Conservation (phyloP, 2,113 vertebrate genomes). For the Spea bombifrons region DNA sequence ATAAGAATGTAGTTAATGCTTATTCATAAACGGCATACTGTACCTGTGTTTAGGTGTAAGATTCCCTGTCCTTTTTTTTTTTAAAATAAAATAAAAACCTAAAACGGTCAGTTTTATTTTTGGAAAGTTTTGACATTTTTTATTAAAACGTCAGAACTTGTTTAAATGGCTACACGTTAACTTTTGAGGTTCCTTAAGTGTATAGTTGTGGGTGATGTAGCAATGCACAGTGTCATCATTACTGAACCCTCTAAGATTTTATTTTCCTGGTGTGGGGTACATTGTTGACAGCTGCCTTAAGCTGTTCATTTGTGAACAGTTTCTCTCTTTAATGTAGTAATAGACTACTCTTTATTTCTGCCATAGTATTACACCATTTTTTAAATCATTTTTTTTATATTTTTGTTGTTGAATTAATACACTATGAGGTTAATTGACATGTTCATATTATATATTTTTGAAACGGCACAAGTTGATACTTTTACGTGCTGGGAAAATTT, state of each 20-base stretch:
- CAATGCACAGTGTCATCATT: constrained; percentile 53
- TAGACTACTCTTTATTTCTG: constrained; percentile 45
- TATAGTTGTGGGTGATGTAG: constrained; percentile 57
- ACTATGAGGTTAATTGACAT: background rate
- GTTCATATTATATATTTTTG: background rate
- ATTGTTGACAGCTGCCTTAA: constrained; percentile 62
- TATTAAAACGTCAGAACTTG: constrained; percentile 74
- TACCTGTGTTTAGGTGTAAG: constrained; percentile 72
- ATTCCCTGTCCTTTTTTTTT: constrained; percentile 64
- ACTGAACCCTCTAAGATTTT: constrained; percentile 49
- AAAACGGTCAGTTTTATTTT: constrained; percentile 70
- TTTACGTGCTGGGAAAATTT: background rate
- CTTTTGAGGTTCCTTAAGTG: constrained; percentile 66
- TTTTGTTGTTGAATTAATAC: background rate
- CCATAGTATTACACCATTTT: constrained; percentile 34
- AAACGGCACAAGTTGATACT: background rate
- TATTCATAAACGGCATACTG: constrained; percentile 73
- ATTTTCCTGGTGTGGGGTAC: constrained; percentile 54
- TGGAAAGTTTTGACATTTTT: constrained; percentile 74
- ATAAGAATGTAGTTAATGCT: constrained; percentile 83
- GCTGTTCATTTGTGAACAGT: constrained; percentile 64
- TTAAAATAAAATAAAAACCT: constrained; percentile 17
- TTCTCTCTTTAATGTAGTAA: constrained; percentile 50
- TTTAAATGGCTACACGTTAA: constrained; percentile 67
- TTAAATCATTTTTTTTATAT: background rate